A percentile compares a stretch with the other conserved stretches of the same genome.
Evolutionary conservation across 2,888 invertebrate species (phyloP).

Genomic region (Xiphydria camelus): DNA sequence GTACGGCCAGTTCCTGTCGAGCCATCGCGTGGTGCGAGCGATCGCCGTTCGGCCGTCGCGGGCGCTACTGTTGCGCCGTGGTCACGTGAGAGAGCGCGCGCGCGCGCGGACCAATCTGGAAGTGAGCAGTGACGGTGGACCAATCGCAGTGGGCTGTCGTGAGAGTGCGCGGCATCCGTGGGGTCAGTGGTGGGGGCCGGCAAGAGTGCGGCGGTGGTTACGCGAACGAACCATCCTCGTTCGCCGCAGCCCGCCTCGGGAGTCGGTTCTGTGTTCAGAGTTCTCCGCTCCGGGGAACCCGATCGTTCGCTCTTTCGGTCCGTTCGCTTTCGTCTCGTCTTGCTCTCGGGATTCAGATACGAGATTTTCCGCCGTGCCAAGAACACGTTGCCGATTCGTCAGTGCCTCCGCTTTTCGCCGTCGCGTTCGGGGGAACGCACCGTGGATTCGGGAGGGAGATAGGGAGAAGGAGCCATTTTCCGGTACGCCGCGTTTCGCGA

Average conservation of each 20-base stretch:
- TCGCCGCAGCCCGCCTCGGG: conserved; percentile 49
- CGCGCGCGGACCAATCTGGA: conserved; percentile 29
- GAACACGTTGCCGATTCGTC: background rate
- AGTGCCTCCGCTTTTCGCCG: background rate
- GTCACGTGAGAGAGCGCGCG: conserved; percentile 37
- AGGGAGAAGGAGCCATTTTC: background rate
- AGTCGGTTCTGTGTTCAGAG: conserved; percentile 45
- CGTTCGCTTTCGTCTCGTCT: too few species aligned
- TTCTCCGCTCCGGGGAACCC: conserved; percentile 17
- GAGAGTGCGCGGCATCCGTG: conserved; percentile 15
- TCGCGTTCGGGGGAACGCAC: background rate
- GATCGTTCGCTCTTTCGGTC: too few species aligned
- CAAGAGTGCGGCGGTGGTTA: conserved; percentile 48
- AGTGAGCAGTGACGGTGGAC: conserved; percentile 26
- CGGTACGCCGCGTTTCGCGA: background rate
- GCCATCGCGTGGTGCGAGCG: conserved; percentile 34
- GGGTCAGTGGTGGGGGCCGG: conserved; percentile 37
- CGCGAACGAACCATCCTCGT: conserved; percentile 50
- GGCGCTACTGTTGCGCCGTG: conserved; percentile 15
- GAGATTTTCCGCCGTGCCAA: too few species aligned
- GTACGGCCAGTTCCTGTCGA: conserved; percentile 45
- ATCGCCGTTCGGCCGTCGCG: conserved; percentile 21
- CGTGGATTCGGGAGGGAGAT: too few species aligned
- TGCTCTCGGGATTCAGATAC: conserved; percentile 10
- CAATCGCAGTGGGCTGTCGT: conserved; percentile 16